Evolutionary conservation across 2,113 vertebrate species (phyloP).

Genomic region (Rattus norvegicus): GRCr8 NC_086032.1:103761001-103761500

Average conservation of each 20-base stretch:
- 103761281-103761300: background rate
- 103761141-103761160: background rate
- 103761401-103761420: background rate
- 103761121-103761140: background rate
- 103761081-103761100: background rate
- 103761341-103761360: background rate
- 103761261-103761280: background rate
- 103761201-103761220: background rate
- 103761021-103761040: background rate
- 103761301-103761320: background rate
- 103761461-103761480: background rate
- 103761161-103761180: background rate
- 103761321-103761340: background rate
- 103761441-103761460: background rate
- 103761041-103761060: background rate
- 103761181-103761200: background rate
- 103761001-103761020: conserved; percentile 40
- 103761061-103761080: background rate
- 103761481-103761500: background rate
- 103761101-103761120: background rate
- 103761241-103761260: background rate
- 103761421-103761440: conserved; percentile 5
- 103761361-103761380: background rate
- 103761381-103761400: background rate
- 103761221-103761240: conserved; percentile 23